Evolutionary conservation across 2,888 invertebrate species (phyloP), one percentile per base, ranked within the genome.

Genomic region (Sesia bembeciformis): DNA sequence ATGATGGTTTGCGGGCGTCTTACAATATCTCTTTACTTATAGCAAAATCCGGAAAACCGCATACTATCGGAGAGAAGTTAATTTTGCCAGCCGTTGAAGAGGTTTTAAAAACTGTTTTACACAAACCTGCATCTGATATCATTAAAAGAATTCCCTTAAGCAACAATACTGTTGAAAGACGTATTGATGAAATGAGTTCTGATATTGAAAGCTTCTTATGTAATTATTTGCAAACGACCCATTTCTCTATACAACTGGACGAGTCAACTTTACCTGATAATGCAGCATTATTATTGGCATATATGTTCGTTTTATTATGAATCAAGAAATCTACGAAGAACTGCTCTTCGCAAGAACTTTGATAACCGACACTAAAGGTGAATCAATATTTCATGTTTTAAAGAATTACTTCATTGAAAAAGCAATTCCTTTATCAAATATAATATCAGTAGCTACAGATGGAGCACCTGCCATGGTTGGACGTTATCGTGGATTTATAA

Each of bases 191-290:
- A 42, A 42, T 42, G 42, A 42, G 42, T 6, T 42, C 42, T 42
- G 42, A 42, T 42, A 42, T 42, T 6, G 42, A 42, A 42, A 42
- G 42, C 6, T 42, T 42, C 6, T 42, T 42, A n/a, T n/a, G n/a
- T n/a, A 49, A 8, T 66, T 63, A 64, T 66, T 52, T 68, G 58
- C 59, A 69, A 60, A 70, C 65, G 43, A 54, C 43, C 43, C 59
- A 73, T 61, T 74, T 76, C 59, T 78, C 70, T 65, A 66, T 76
- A 51, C 71, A 78, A 60, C 68, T 77, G 61, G 73, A 75, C 63
- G 70, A 78, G 62, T 70, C 71, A 60, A 73, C 70, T 60, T 70
- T 68, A 67, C 65, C 67, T 54, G 62, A 58, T 56, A 69, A 71
- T 68, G 67, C 64, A 70, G 65, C 65, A 63, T 63, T 71, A 58